Base-by-base conservation (phyloP, 2,888 invertebrate genomes). In the Deroplatys truncata region DNA sequence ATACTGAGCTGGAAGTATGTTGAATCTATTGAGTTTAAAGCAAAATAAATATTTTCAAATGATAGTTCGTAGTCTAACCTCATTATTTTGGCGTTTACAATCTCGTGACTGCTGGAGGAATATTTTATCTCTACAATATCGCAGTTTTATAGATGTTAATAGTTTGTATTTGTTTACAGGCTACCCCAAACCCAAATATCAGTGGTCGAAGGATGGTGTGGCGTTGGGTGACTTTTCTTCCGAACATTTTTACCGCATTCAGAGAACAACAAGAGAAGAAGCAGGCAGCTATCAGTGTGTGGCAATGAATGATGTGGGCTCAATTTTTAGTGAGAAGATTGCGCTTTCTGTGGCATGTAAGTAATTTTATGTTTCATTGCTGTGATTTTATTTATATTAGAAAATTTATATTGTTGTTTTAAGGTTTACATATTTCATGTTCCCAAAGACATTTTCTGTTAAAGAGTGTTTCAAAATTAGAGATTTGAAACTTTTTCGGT, bases 251-350 rank as follows among this genome's bases (percentile, higher is more conserved):
- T 97, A 97, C 94, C 96, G 97, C 93, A 97, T 98, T 92, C 95
- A 96, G 92, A 97, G 96, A 92, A 97, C 98, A 88, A 95, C 96
- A 92, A 95, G 96, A 90, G 96, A 96, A 92, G 98, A 98, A 94
- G 97, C 97, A 89, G 99, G 99, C 88, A 96, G 96, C 90, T 99
- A 99, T 94, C 97, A 98, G 93, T 98, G 98, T 94, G 96, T 98
- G 91, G 98, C 98, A 35, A 96, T 96, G 92, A 99, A 99, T 94
- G 96, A 97, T 92, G 97, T 97, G 89, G 99, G 99, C 89, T 97
- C 98, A 91, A 97, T 98, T 93, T 96, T 98, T 93, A 98, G 98
- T 93, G 97, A 98, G 93, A 97, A 97, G 94, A 97, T 97, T 93
- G 96, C 97, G 92, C 96, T 99, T 91, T 95, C 97, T 91, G 98